Percentiles rank a stretch among this genome's conserved stretches.
Evolutionary conservation across 2,888 invertebrate genomes (phyloP).

Genomic region (Philonicus albiceps): DNA sequence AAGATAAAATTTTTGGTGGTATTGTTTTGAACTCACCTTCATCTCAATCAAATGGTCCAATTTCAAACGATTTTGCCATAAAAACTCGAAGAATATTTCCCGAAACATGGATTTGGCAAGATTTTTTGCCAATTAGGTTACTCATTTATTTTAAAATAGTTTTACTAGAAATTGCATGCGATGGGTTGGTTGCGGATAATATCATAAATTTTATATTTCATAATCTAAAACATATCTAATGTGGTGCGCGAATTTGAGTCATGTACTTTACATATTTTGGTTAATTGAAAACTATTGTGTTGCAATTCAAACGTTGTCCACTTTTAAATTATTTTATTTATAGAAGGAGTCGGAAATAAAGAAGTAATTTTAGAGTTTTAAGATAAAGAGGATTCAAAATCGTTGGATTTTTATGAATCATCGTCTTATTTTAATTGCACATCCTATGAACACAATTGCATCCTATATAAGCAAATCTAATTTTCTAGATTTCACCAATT

Average conservation of each 20-base stretch:
- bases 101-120: neutral
- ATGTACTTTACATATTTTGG: neutral
- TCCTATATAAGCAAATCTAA: too few species aligned
- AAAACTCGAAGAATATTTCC: neutral
- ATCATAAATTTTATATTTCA: neutral
- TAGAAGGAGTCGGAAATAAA: neutral
- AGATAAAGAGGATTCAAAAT: too few species aligned
- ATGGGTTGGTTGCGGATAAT: neutral
- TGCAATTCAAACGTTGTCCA: neutral
- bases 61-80: too few species aligned
- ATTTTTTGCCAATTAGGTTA: neutral
- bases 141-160: neutral
- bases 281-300: neutral
- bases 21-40: too few species aligned
- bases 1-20: too few species aligned
- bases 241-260: too few species aligned
- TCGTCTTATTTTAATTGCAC: too few species aligned
- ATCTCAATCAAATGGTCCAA: too few species aligned
- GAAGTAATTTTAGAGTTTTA: too few species aligned
- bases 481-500: too few species aligned
- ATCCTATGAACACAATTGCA: neutral
- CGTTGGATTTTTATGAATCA: too few species aligned
- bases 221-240: too few species aligned
- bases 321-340: neutral
- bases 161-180: neutral